Evolutionary conservation across 2,113 vertebrate genomes (phyloP).

Genomic region (Prionailurus viverrinus): DNA sequence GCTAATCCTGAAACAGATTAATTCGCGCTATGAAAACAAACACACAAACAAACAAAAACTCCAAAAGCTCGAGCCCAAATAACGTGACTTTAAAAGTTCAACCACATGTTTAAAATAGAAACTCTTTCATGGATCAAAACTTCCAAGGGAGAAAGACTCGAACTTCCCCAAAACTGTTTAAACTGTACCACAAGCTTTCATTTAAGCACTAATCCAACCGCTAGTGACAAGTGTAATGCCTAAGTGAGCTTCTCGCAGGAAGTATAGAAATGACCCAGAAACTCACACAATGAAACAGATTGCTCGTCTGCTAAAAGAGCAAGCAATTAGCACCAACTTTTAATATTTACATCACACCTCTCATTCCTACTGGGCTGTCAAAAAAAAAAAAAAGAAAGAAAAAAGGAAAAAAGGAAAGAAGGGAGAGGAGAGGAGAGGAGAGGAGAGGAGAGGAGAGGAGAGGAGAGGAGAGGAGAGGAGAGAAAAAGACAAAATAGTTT

Average conservation of each 20-base stretch:
- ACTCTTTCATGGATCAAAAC: conserved; percentile 59
- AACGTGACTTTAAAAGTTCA: not conserved
- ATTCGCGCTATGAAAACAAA: not conserved
- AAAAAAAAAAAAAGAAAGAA: not conserved
- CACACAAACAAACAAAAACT: too few species aligned
- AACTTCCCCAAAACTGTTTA: not conserved
- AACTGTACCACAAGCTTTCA: not conserved
- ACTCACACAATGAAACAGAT: conserved; percentile 10
- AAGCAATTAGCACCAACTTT: conserved; percentile 26
- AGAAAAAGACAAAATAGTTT: not conserved
- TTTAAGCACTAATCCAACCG: conserved; percentile 37
- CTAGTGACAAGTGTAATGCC: not conserved
- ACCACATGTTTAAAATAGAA: conserved; percentile 54
- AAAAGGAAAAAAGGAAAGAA: not conserved
- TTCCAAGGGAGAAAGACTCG: not conserved
- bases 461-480: not conserved
- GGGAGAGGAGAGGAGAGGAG: too few species aligned
- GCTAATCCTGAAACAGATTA: conserved; percentile 41
- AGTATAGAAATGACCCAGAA: conserved; percentile 44
- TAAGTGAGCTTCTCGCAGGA: not conserved
- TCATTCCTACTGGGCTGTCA: not conserved
- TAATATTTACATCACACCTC: conserved; percentile 49
- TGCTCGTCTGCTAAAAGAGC: conserved; percentile 20
- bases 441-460: not conserved
- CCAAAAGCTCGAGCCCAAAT: not conserved